phyloP scores from a whole-genome alignment of 2,888 invertebrate genomes.

The Shargacucullia verbasci region DNA sequence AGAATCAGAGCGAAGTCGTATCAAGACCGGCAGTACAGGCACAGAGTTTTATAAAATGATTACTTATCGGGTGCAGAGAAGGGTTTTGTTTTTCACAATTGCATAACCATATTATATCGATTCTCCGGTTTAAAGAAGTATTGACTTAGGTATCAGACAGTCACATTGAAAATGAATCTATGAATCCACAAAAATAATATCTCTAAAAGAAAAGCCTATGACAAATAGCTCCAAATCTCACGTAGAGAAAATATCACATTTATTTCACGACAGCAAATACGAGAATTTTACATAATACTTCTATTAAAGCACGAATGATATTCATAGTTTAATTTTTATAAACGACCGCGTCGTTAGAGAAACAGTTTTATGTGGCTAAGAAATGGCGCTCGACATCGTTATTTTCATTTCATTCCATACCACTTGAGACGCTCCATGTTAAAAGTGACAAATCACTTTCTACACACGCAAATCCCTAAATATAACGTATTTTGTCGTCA shows the following conservation, averaged over 20 bases:
- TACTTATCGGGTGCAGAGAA: no score
- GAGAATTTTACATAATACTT: constrained; percentile 32
- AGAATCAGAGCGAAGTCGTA: no score
- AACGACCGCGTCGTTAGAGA: constrained; percentile 43
- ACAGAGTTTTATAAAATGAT: no score
- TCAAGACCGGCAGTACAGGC: no score
- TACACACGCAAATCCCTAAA: constrained; percentile 7
- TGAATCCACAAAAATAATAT: no score
- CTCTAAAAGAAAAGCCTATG: background rate
- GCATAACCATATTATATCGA: no score
- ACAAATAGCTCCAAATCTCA: constrained; percentile 8
- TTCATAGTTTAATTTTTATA: constrained; percentile 44
- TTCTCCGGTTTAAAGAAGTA: no score
- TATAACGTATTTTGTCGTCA: background rate
- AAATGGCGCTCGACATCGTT: constrained; percentile 31
- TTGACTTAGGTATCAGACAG: no score
- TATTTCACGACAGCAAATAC: constrained; percentile 28
- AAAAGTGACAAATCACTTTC: constrained; percentile 39
- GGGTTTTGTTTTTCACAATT: no score
- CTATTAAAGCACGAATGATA: constrained; percentile 35
- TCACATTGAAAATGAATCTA: no score
- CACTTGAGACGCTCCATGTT: constrained; percentile 25
- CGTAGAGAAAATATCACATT: constrained; percentile 17
- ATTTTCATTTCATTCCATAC: constrained; percentile 42
- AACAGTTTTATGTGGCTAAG: constrained; percentile 38